Base-by-base conservation (phyloP, 1,140 invertebrate species). In the Camponotus floridanus region DNA sequence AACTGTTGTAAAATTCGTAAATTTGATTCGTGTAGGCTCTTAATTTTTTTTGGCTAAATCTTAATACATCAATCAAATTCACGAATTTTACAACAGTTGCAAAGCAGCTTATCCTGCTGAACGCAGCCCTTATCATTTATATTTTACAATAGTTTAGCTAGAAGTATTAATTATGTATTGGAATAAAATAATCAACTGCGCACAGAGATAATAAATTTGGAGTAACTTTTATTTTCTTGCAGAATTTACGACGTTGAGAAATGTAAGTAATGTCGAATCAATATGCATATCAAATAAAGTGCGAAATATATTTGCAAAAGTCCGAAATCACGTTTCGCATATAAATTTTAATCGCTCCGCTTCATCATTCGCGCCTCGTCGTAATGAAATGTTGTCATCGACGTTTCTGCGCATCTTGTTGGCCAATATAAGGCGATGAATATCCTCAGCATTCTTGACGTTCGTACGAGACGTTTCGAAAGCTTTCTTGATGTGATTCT, bases 401-500 rank as follows among this genome's bases (percentile, higher is more conserved):
- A 92, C 33, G 55, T 91, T 93, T 89, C 86, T 89, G 45, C 76
- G 85, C 80, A 95, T 94, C 94, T 90, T 90, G 88, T 95, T 93
- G 76, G 92, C 91, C 39, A 95, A 91, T 88, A 95, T 93, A 73
- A 95, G 88, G 84, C 94, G 94, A 90, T 95, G 95, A 79, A 95
- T 92, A 74, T 94, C 92, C 91, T 95, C 94, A 45, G 89, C 84
- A 85, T 90, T 78, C 33, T 81, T 85, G 68, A 86, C 87, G 26
- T 64, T 68, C 85, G 93, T 88, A 67, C 88, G 86, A 48, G 79
- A 92, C 26, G 86, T 67, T 26, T 93, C 89, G 78, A 96, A 95
- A 26, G 95, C 96, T 87, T 93, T 94, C 86, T 93, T 93, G 33
- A 96, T 87, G 42, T 95, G 87, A 62, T 94, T 92, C 90, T 95